Base-by-base conservation (phyloP, 1,140 invertebrate genomes). In the Aphis gossypii region DNA sequence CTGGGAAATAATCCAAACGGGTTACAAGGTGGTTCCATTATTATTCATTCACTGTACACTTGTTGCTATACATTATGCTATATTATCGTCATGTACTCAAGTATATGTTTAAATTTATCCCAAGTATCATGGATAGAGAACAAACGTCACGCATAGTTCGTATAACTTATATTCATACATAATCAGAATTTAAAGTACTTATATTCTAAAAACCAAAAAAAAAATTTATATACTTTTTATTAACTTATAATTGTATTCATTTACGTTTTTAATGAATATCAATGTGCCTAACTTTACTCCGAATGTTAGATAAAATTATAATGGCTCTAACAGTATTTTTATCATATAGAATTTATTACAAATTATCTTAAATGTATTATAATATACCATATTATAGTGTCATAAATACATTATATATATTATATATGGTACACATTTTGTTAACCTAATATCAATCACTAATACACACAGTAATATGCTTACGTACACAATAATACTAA, bases 1-100 rank as follows among this genome's bases (percentile, higher is more conserved):
- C 56, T 68, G 89, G 89, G 89, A 90, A 90, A 90, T 68, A 68
- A 90, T 90, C 89, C 41, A 90, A 90, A 90, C n/a, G 89, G 54
- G 89, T 56, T 89, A 56, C 88, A 60, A 90, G 54, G 88, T 89
- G 88, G 88, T 89, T 89, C 88, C 89, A 90, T 90, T 90, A 68
- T 68, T 90, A 90, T 90, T 90, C 89, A 68, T 90, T 90, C 54
- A 56, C 44, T 44, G 54, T 44, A 44, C 54, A 90, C 89, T 90
- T 90, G 89, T 90, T 90, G 89, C 89, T 44, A 56, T 68, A 44
- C 89, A 44, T 60, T 23, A 68, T 44, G 23, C 7, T 68, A 18
- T 90, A 68, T 90, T 44, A 68, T 90, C 30, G 25, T 68, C 56
- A 44, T 44, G 21, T 60, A 56, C 51, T 60, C 38, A 25, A 41